phyloP scores from a whole-genome alignment of 2,888 invertebrate species.

The Lampropteryx suffumata region DNA sequence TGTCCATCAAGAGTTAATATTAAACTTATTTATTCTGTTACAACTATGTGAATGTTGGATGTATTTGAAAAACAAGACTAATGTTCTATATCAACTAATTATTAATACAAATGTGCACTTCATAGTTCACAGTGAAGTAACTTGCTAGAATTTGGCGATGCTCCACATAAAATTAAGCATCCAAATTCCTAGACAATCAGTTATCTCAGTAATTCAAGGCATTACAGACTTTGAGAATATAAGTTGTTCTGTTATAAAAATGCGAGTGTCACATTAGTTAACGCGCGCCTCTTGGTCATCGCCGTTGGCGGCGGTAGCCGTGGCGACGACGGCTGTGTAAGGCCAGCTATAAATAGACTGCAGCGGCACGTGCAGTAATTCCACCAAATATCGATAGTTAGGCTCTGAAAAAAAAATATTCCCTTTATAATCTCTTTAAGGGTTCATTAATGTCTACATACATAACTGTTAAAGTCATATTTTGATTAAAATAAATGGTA shows the following conservation, averaged over 20 bases:
- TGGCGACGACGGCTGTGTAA: conserved; percentile 46
- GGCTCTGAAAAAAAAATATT: conserved; percentile 88
- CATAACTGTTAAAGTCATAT: too few species aligned
- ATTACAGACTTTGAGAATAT: conserved; percentile 1
- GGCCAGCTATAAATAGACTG: conserved; percentile 90
- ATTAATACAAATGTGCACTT: conserved; percentile 7
- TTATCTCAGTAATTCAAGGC: conserved; percentile 9
- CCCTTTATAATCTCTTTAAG: too few species aligned
- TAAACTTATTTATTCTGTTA: background rate
- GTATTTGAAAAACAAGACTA: conserved; percentile 3
- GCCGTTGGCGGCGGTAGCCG: conserved; percentile 53
- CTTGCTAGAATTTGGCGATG: conserved; percentile 6
- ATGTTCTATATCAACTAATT: background rate
- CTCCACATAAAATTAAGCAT: background rate
- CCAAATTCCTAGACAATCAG: conserved; percentile 10
- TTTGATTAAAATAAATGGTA: too few species aligned
- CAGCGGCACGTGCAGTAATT: conserved; percentile 93
- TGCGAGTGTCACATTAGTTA: conserved; percentile 37
- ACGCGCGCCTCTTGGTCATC: conserved; percentile 53
- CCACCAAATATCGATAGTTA: conserved; percentile 91
- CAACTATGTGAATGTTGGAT: conserved; percentile 8
- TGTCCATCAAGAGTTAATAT: background rate
- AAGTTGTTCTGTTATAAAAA: conserved; percentile 6
- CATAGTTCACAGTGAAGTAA: conserved; percentile 5
- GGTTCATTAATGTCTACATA: too few species aligned